Evolutionary conservation across 2,888 invertebrate genomes (phyloP).

Genomic region (Coremacera marginata): DNA sequence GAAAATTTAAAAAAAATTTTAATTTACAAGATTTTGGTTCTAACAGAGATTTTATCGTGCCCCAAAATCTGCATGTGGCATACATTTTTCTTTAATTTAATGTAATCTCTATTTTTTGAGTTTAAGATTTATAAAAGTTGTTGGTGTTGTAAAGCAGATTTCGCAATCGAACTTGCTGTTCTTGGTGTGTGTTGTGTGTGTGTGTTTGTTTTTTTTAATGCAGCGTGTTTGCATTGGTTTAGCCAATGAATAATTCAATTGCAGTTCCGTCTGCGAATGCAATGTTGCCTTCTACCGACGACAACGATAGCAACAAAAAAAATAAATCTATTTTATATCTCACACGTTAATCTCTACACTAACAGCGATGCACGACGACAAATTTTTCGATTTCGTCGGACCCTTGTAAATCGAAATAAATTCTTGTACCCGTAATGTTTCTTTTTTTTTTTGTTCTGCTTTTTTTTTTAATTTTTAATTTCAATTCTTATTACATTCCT

Average conservation of each 20-base stretch:
- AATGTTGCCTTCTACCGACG: not conserved
- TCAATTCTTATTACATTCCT: not conserved
- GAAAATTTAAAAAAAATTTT: too few species aligned
- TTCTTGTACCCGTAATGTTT: not conserved
- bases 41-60: too few species aligned
- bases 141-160: not conserved
- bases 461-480: not conserved
- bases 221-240: not conserved
- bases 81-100: too few species aligned
- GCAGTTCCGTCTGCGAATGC: constrained; percentile 10
- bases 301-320: not conserved
- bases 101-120: too few species aligned
- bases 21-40: too few species aligned
- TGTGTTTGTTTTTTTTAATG: too few species aligned
- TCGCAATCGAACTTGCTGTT: not conserved
- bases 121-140: too few species aligned
- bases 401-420: not conserved
- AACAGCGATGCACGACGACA: not conserved
- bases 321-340: constrained; percentile 2
- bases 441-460: not conserved
- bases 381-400: not conserved
- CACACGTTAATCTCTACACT: not conserved
- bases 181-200: not conserved
- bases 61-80: too few species aligned
- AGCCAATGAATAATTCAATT: not conserved